Conservation (phyloP, 1,140 invertebrate genomes). For the Colletes latitarsis region DNA sequence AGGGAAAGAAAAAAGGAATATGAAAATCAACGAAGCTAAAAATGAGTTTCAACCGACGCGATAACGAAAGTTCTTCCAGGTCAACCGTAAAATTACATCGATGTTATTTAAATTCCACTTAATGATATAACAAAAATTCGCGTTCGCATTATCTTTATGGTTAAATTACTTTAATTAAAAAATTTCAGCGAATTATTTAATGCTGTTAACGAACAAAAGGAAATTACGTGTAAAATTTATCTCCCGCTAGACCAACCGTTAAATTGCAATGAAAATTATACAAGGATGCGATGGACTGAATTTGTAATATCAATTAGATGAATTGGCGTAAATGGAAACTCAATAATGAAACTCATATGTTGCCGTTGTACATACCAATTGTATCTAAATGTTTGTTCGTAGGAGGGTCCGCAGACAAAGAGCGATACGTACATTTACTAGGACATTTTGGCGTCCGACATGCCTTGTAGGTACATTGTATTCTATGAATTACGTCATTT, state of each 20-base stretch:
- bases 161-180: too few species aligned
- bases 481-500: slow-evolving; percentile 58
- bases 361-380: slow-evolving; percentile 58
- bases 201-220: too few species aligned
- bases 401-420: slow-evolving; percentile 72
- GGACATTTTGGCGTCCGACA: slow-evolving; percentile 68
- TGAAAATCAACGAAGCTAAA: too few species aligned
- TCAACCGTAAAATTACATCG: too few species aligned
- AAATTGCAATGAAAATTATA: background rate
- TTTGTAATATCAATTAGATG: too few species aligned
- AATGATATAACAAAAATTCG: too few species aligned
- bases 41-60: too few species aligned
- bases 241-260: background rate
- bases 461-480: slow-evolving; percentile 64
- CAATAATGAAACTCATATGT: slow-evolving; percentile 2
- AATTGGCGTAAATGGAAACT: background rate
- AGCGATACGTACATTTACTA: slow-evolving; percentile 81
- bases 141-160: too few species aligned
- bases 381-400: slow-evolving; percentile 65
- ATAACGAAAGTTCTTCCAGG: too few species aligned
- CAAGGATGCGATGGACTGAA: background rate
- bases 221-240: background rate
- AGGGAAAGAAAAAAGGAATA: too few species aligned
- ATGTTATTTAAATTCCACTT: too few species aligned
- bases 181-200: too few species aligned